Conservation (phyloP, 2,113 vertebrate species). For the Neotragus moschatus region DNA sequence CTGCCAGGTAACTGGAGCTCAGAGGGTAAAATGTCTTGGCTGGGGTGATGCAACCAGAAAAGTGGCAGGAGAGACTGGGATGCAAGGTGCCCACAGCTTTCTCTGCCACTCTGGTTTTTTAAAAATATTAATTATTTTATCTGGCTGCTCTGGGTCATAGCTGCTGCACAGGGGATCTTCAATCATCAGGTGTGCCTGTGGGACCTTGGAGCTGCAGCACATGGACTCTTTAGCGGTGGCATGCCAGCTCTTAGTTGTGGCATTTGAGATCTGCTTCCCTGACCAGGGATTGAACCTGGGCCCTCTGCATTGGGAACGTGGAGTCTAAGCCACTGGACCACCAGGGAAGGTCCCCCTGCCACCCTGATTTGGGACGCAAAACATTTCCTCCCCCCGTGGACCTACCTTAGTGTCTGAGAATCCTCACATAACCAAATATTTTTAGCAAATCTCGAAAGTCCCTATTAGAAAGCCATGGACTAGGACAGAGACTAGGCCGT, state of each 20-base stretch:
- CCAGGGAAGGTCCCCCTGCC: not conserved
- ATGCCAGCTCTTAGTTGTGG: not conserved
- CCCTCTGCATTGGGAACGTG: not conserved
- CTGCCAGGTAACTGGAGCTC: not conserved
- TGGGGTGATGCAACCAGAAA: not conserved
- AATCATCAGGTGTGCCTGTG: not conserved
- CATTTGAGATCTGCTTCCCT: not conserved
- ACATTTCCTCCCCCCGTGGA: not conserved
- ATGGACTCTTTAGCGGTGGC: not conserved
- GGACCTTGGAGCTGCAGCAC: not conserved
- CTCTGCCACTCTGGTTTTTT: not conserved
- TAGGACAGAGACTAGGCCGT: accelerated
- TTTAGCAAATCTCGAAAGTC: not conserved
- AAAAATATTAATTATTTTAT: not conserved
- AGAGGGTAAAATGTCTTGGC: not conserved
- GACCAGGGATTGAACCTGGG: not conserved
- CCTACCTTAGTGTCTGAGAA: not conserved
- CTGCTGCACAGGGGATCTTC: not conserved
- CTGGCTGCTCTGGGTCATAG: not conserved
- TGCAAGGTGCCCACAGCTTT: not conserved
- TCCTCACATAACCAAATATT: not conserved
- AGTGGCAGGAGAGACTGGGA: not conserved
- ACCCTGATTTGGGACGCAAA: not conserved
- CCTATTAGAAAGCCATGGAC: not conserved
- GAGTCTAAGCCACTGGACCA: not conserved